These are phyloP conservation scores for Cydia amplana DNA, from an alignment of 1,140 invertebrate species.

Conservation along the genomic window DNA sequence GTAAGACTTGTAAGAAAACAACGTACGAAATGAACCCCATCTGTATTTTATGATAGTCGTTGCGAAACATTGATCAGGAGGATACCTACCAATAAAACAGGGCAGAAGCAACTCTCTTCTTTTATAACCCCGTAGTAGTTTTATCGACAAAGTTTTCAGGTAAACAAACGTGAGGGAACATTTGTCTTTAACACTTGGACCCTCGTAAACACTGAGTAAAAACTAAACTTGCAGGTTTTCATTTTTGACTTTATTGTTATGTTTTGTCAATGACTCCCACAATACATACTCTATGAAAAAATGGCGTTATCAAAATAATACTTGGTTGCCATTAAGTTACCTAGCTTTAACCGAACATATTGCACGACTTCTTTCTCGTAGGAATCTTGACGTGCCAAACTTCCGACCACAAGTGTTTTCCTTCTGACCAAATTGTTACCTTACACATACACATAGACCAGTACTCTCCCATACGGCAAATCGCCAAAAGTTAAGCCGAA, in stretches of 20 bases:
- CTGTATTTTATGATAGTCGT: constrained; percentile 15
- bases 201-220: not conserved
- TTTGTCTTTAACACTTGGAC: not conserved
- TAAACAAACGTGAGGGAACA: not conserved
- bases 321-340: too few species aligned
- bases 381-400: too few species aligned
- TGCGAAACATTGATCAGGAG: not conserved
- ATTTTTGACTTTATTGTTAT: not conserved
- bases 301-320: too few species aligned
- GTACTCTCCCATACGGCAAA: too few species aligned
- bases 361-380: too few species aligned
- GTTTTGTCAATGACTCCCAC: not conserved
- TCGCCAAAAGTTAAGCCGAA: too few species aligned
- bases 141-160: constrained; percentile 26
- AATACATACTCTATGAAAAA: too few species aligned
- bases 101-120: not conserved
- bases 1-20: not conserved
- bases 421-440: too few species aligned
- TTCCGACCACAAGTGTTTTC: too few species aligned
- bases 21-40: constrained; percentile 1
- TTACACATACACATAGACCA: too few species aligned
- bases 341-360: too few species aligned
- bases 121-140: constrained; percentile 10
- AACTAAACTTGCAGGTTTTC: not conserved
- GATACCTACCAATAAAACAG: constrained; percentile 11